These are phyloP conservation scores for Vanacampus margaritifer DNA, from an alignment of 2,113 vertebrate species.

Conservation along the genomic window DNA sequence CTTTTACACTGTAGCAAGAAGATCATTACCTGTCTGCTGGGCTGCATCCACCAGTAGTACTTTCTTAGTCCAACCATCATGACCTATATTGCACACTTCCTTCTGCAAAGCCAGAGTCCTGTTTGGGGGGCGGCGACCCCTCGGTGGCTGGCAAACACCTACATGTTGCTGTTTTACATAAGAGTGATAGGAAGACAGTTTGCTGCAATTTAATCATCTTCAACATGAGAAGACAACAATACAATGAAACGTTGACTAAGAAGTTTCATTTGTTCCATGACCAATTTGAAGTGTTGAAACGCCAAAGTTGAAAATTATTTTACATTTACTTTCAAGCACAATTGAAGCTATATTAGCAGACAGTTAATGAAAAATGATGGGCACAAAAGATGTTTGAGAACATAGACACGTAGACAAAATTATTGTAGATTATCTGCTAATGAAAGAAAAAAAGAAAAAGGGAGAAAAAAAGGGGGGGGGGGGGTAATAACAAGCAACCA, in stretches of 20 bases:
- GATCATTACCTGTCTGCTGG: constrained; percentile 87
- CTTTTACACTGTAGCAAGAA: not conserved
- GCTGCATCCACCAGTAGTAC: constrained; percentile 93
- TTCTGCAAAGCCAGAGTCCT: constrained; percentile 92
- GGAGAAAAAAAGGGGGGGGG: too few species aligned
- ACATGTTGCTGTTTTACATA: constrained; percentile 59
- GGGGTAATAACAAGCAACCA: too few species aligned
- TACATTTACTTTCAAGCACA: too few species aligned
- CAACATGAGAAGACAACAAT: not conserved
- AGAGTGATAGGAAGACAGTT: not conserved
- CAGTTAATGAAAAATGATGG: not conserved
- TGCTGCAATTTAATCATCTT: not conserved
- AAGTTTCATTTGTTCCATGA: too few species aligned
- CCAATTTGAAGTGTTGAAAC: too few species aligned
- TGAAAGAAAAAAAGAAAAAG: too few species aligned
- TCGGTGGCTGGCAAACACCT: constrained; percentile 74
- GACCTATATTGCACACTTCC: constrained; percentile 87
- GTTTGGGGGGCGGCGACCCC: constrained; percentile 84
- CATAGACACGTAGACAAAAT: too few species aligned
- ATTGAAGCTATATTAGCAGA: not conserved
- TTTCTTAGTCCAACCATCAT: constrained; percentile 86
- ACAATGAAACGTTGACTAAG: not conserved
- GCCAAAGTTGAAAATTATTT: too few species aligned
- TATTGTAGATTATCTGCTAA: too few species aligned
- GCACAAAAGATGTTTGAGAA: not conserved